Conservation (phyloP, 2,797 vertebrate genomes). For the Sardinella longiceps region DNA sequence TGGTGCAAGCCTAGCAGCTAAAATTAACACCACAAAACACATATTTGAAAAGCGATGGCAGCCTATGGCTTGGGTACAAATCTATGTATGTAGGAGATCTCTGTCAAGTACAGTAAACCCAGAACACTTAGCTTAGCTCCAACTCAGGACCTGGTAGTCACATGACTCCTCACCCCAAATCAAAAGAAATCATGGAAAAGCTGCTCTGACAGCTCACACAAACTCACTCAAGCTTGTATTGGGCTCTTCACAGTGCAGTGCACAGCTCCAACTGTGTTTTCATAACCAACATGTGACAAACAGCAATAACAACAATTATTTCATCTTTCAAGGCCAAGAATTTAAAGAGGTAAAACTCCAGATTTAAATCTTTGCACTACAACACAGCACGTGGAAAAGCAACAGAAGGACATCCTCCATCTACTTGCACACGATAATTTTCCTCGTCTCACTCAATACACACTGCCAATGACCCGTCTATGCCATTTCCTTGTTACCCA, state of each 20-base stretch:
- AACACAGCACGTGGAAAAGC: not conserved
- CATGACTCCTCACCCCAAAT: not conserved
- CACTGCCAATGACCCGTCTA: not conserved
- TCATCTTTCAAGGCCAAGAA: not conserved
- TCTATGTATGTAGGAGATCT: no score
- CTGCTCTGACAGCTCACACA: not conserved
- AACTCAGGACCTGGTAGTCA: not conserved
- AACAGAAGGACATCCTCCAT: not conserved
- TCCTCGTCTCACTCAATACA: not conserved
- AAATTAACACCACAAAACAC: not conserved
- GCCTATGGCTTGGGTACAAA: not conserved
- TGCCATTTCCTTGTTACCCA: not conserved
- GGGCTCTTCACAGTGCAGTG: not conserved
- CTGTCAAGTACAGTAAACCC: not conserved
- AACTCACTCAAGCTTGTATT: not conserved
- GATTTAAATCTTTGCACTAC: not conserved
- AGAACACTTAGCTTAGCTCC: not conserved
- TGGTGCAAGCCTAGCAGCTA: not conserved
- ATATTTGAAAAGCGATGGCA: not conserved
- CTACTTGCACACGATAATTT: not conserved
- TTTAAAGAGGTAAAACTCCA: not conserved
- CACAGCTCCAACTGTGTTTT: not conserved
- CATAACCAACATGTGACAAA: not conserved
- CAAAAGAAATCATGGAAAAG: not conserved
- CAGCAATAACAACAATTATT: not conserved